Evolutionary conservation across 2,888 invertebrate species (phyloP).

Genomic region (Perizoma flavofasciatum): DNA sequence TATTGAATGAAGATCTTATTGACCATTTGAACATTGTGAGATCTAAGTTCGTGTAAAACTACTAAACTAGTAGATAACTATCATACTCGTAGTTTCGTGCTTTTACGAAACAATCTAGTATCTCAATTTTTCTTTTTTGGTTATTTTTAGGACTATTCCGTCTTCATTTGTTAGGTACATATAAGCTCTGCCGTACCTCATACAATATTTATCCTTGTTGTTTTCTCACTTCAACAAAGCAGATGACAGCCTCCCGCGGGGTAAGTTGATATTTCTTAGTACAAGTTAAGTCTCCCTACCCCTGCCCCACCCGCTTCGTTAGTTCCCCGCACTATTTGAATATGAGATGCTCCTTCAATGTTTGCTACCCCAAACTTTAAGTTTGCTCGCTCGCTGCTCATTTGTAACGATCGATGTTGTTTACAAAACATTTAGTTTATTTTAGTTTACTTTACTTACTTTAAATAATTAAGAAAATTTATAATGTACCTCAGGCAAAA

Average conservation of each 20-base stretch:
- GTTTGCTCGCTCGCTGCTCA: conserved; percentile 64
- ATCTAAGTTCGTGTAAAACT: too few species aligned
- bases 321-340: conserved; percentile 80
- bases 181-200: conserved; percentile 21
- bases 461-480: background rate
- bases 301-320: conserved; percentile 65
- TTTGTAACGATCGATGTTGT: conserved; percentile 61
- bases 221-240: conserved; percentile 35
- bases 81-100: too few species aligned
- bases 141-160: background rate
- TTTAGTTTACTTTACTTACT: conserved; percentile 3
- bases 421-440: conserved; percentile 48
- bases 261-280: conserved; percentile 63
- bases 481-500: background rate
- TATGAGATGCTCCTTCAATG: conserved; percentile 70
- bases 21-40: too few species aligned
- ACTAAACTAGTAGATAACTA: too few species aligned
- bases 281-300: conserved; percentile 47
- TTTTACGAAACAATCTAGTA: too few species aligned
- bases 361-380: conserved; percentile 75
- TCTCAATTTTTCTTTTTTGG: too few species aligned
- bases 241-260: conserved; percentile 36
- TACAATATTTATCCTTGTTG: conserved; percentile 40
- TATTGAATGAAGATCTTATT: too few species aligned
- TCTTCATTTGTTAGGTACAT: background rate